These are phyloP conservation scores for Cisticola juncidis DNA, from an alignment of 2,113 vertebrate species.

Conservation along the genomic window DNA sequence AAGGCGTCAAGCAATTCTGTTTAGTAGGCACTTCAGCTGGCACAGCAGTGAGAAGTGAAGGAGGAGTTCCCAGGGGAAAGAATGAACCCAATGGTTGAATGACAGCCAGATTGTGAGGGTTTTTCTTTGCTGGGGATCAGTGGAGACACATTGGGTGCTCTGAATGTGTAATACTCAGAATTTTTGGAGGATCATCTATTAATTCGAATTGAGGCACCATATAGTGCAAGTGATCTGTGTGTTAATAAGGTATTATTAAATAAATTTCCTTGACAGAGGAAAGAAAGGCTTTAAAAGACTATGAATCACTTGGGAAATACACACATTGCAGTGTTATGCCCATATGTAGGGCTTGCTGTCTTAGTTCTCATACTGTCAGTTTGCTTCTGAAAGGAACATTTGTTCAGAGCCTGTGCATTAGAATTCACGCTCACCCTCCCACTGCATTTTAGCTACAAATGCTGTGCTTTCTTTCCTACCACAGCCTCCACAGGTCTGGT, in stretches of 20 bases:
- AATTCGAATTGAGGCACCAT: background rate
- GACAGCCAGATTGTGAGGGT: constrained; percentile 17
- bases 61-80: constrained; percentile 43
- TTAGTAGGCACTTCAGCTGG: constrained; percentile 24
- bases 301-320: background rate
- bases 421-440: background rate
- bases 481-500: background rate
- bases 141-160: background rate
- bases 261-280: background rate
- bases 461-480: background rate
- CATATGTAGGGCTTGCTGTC: background rate
- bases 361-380: background rate
- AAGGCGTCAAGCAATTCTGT: background rate
- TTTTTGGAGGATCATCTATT: background rate
- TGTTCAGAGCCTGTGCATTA: constrained; percentile 23
- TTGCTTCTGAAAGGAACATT: constrained; percentile 28
- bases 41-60: background rate
- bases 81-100: constrained; percentile 26
- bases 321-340: background rate
- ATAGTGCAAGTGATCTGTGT: background rate
- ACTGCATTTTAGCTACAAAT: background rate
- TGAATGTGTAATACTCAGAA: constrained; percentile 29
- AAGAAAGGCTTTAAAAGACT: background rate
- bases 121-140: background rate
- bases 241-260: background rate